Percentiles rank a stretch among this genome's conserved stretches.
These are phyloP conservation scores for Cheilosia pagana DNA, from an alignment of 2,888 invertebrate genomes.

Conservation along the genomic window DNA sequence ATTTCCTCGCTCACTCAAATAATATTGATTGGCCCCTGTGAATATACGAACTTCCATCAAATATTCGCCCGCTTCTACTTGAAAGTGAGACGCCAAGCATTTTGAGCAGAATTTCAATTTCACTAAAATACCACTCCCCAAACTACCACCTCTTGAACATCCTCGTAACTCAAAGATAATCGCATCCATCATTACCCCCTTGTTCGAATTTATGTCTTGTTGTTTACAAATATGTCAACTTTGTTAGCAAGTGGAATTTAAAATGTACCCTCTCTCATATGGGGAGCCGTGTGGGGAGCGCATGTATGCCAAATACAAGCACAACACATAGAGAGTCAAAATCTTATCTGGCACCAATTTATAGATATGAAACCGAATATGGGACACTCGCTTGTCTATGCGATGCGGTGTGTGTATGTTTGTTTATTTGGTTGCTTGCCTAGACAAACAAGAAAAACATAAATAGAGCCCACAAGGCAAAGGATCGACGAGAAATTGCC, in stretches of 20 bases:
- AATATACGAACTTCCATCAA: too few relatives aligned
- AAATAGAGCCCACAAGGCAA: constrained; percentile 43
- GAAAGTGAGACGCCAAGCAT: not conserved
- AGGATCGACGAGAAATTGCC: constrained; percentile 29
- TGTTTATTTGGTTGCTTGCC: constrained; percentile 37
- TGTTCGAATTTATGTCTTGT: constrained; percentile 27
- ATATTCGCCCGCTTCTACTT: not conserved
- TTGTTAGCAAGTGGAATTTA: constrained; percentile 54
- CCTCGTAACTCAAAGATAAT: constrained; percentile 18
- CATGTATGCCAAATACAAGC: constrained; percentile 24
- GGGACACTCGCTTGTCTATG: constrained; percentile 21
- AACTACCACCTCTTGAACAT: not conserved
- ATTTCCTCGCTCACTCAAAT: too few relatives aligned
- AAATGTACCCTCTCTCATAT: constrained; percentile 28
- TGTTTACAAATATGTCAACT: constrained; percentile 58
- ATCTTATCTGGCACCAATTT: constrained; percentile 69
- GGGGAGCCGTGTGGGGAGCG: not conserved
- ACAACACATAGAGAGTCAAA: constrained; percentile 22
- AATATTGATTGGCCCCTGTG: too few relatives aligned
- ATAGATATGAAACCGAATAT: constrained; percentile 67
- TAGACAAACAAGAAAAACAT: constrained; percentile 65
- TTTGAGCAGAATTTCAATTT: not conserved
- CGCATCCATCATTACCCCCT: constrained; percentile 61
- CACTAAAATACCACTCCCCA: not conserved
- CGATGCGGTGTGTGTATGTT: constrained; percentile 27